These are phyloP conservation scores for Zygaena filipendulae DNA, from an alignment of 2,888 invertebrate species.

Conservation along the genomic window DNA sequence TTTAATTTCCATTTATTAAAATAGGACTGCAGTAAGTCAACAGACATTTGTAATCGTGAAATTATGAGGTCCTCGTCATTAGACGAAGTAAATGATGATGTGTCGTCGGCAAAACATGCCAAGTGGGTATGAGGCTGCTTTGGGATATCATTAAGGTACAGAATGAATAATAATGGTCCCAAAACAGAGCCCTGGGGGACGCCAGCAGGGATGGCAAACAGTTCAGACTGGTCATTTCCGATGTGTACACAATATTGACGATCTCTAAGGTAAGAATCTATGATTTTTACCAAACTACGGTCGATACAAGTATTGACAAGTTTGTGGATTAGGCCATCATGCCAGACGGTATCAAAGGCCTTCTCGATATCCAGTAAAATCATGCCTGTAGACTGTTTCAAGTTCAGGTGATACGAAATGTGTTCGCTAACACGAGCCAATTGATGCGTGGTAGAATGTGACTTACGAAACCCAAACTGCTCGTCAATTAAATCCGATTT, in stretches of 20 bases:
- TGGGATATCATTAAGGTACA: slow-evolving; percentile 5
- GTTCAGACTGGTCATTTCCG: slow-evolving; percentile 1
- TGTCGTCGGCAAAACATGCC: slow-evolving; percentile 6
- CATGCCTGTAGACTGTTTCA: too few relatives aligned
- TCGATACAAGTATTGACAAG: too few relatives aligned
- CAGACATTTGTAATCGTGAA: slow-evolving; percentile 1
- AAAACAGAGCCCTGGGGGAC: too few relatives aligned
- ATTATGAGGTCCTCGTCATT: slow-evolving; percentile 1
- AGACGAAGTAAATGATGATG: slow-evolving; percentile 1
- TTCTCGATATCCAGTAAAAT: too few relatives aligned
- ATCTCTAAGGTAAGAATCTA: too few relatives aligned
- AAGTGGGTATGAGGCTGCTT: slow-evolving; percentile 2
- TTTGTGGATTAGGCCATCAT: too few relatives aligned
- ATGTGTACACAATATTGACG: too few relatives aligned
- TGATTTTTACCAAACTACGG: too few relatives aligned
- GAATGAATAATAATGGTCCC: slow-evolving; percentile 5
- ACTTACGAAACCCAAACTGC: slow-evolving; percentile 10
- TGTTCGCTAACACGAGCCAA: slow-evolving; percentile 9
- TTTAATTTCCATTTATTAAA: slow-evolving; percentile 5
- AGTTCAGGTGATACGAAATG: too few relatives aligned
- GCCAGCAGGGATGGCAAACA: slow-evolving; percentile 4
- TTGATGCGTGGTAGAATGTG: slow-evolving; percentile 9
- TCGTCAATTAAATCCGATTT: slow-evolving; percentile 7
- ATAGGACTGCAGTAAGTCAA: slow-evolving; percentile 1
- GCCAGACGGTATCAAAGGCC: too few relatives aligned